phyloP scores from a whole-genome alignment of 2,888 invertebrate species.

The Torymus auratus region DNA sequence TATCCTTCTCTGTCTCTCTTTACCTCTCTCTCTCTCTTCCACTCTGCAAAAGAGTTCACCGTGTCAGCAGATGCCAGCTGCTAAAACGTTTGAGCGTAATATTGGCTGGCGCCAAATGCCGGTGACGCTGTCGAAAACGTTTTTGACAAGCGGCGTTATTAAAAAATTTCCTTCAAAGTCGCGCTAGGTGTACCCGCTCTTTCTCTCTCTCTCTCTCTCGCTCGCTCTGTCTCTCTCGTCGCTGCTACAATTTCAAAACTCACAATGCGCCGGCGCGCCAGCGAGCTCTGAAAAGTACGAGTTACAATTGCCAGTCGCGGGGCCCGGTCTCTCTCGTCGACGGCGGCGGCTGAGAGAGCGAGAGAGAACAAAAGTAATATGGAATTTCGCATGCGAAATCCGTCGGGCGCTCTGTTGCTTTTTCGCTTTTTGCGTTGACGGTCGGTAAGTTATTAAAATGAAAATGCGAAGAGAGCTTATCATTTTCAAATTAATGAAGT shows the following conservation, averaged over 20 bases:
- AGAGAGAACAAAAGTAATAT: slow-evolving; percentile 9
- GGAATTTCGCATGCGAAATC: not conserved
- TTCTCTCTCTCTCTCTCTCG: slow-evolving; percentile 29
- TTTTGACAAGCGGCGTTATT: slow-evolving; percentile 74
- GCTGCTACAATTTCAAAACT: slow-evolving; percentile 37
- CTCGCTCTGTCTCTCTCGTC: not conserved
- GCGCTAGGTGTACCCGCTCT: not conserved
- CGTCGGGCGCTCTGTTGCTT: no score
- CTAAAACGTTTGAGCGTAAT: slow-evolving; percentile 71
- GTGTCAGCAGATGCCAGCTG: slow-evolving; percentile 73
- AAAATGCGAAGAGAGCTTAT: no score
- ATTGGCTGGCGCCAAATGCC: slow-evolving; percentile 75
- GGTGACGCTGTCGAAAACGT: slow-evolving; percentile 73
- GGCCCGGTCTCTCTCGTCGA: not conserved
- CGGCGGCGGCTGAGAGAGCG: not conserved
- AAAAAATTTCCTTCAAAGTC: slow-evolving; percentile 64
- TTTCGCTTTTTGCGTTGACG: no score
- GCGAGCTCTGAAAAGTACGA: not conserved
- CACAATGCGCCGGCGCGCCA: slow-evolving; percentile 4
- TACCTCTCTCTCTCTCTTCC: slow-evolving; percentile 26
- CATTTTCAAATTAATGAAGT: no score
- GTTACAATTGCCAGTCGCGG: slow-evolving; percentile 9
- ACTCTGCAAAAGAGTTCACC: slow-evolving; percentile 68
- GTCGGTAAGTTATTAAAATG: no score
- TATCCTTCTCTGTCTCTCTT: slow-evolving; percentile 1